Evolutionary conservation across 2,797 vertebrate genomes (phyloP), one percentile per base, ranked within the genome.

Genomic region (Dicrostonyx torquatus): DNA sequence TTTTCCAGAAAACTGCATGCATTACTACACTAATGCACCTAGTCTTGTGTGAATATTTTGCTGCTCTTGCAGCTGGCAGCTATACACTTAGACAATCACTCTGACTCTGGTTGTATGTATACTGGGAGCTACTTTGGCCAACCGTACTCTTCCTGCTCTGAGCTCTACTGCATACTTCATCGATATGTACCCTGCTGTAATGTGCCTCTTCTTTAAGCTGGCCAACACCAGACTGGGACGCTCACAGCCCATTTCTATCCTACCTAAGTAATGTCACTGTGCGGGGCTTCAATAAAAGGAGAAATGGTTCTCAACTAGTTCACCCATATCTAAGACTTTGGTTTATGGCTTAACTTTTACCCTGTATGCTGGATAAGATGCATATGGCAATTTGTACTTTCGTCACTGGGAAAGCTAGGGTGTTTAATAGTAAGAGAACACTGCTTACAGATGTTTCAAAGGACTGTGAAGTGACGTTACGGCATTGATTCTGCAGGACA

Each of bases 1-100:
- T 70, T 93, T 85, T 86, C 70, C 22, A 85, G 62, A 83, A 89
- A 92, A 92, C 26, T 84, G 31, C 9, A 80, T 34, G 37, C 29
- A 45, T 84, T 90, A 78, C 87, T 76, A 12, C 68, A 40, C 87
- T 90, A 31, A 29, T 37, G 14, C 3, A 2, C n/a, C 40, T 68
- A 55, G 64, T 34, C 53, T 17, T n/a, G 13, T 45, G 22, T 70
- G 37, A 68, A 22, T 64, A 68, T 24, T 70, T 86, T 34, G 2
- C 60, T 82, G 73, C 55, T 68, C 60, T 64, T 11, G 7, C 22
- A n/a, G 8, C 31, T 26, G 37, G 50, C 40, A 88, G 82, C 92
- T 34, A 20, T 26, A 9, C 29, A 37, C 6, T 60, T n/a, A 48
- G 31, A 90, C 12, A 40, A 4, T 24, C 11, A 70, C 72, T 13